Evolutionary conservation across 2,797 vertebrate species (phyloP), one percentile per base, ranked within the genome.

Genomic region (Thalassophryne amazonica): DNA sequence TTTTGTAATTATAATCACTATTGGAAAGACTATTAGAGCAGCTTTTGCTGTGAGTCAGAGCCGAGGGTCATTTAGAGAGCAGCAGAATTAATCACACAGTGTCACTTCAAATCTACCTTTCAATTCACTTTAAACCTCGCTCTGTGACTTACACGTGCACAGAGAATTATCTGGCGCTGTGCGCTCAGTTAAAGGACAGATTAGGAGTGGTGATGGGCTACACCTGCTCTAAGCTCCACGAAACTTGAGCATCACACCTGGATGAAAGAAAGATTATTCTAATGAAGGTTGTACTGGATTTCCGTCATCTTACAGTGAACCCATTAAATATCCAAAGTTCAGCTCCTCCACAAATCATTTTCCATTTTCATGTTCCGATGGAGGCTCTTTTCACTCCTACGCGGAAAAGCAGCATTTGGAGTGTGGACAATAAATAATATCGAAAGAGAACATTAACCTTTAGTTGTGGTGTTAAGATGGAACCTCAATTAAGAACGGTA

Each of bases 401-500:
- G 4, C 39, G 24, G 34, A 6, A 32, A 47, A 46, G 18, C 20
- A 19, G 47, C 61, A 60, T 68, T 56, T 22, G 58, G 62, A 83
- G 59, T 53, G 67, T 45, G 50, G 70, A 81, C 70, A 53, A 76
- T 83, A 86, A 88, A 89, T 81, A 73, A 87, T 78, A 87, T 61
- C 86, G 72, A 70, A 49, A 78, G 70, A 82, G 78, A 80, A 87
- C 85, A 85, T 90, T 90, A 91, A 91, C 90, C 88, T 91, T 89
- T 88, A 87, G 67, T 78, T 77, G 75, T 76, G 78, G 75, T 79
- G 74, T 80, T 84, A 87, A 88, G 78, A 87, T 79, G 70, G 73
- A 88, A 81, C 80, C 86, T 87, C 87, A 87, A 89, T 92, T 90
- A 90, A 88, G 82, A 80, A 81, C 83, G 87, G 84, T 88, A 92